Evolutionary conservation across 1,140 invertebrate species (phyloP).

Genomic region (Drosophila mauritiana): DNA sequence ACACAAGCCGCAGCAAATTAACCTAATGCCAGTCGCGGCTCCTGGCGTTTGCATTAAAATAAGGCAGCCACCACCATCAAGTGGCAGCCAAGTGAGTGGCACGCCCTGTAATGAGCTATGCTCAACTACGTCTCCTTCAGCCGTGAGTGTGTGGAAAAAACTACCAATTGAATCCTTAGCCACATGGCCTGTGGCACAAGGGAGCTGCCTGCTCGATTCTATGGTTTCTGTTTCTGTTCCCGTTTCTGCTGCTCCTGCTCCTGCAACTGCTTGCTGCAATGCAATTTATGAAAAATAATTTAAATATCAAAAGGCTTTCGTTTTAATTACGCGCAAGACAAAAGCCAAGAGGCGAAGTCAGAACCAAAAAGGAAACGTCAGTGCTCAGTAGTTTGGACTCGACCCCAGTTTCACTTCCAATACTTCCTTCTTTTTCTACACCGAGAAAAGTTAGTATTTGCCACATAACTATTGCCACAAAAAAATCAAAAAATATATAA

Average conservation of each 20-base stretch:
- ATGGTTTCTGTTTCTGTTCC: not conserved
- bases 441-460: not conserved
- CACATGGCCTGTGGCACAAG: conserved; percentile 2
- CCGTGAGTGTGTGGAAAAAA: conserved; percentile 4
- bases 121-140: not conserved
- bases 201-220: not conserved
- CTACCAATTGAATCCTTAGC: conserved; percentile 34
- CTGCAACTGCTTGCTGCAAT: conserved; percentile 33
- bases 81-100: conserved; percentile 36
- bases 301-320: conserved; percentile 83
- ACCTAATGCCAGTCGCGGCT: conserved; percentile 61
- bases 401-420: conserved; percentile 33
- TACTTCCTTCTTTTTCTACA: conserved; percentile 3
- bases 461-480: too few relatives aligned
- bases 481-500: too few relatives aligned
- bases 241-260: not conserved
- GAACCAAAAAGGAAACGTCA: conserved; percentile 51
- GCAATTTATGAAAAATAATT: conserved; percentile 83
- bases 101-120: conserved; percentile 11
- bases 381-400: conserved; percentile 27
- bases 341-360: conserved; percentile 58
- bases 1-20: conserved; percentile 73
- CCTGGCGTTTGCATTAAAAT: conserved; percentile 48
- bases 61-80: conserved; percentile 29
- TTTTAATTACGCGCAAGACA: conserved; percentile 79